These are phyloP conservation scores for Grapholita molesta DNA, from an alignment of 1,140 invertebrate genomes.

Conservation along the genomic window DNA sequence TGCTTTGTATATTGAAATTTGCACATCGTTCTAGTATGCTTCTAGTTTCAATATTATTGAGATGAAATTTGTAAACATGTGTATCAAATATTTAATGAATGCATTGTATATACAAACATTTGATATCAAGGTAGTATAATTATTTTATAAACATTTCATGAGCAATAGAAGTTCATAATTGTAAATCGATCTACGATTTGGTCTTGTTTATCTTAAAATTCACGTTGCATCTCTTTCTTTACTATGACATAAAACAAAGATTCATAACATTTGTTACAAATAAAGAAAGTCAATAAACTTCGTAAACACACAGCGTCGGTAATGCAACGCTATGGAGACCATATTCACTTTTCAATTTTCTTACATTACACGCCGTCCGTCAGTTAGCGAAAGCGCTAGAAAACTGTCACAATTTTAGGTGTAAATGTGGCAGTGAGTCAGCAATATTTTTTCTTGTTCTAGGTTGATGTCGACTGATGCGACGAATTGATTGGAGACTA, in stretches of 20 bases:
- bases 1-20: neutral
- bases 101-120: neutral
- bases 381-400: slow-evolving; percentile 2
- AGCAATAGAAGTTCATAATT: too few species aligned
- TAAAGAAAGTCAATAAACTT: neutral
- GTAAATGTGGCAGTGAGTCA: slow-evolving; percentile 14
- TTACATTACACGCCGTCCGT: neutral
- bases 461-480: neutral
- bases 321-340: neutral
- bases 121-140: neutral
- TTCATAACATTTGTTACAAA: neutral
- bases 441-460: neutral
- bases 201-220: too few species aligned
- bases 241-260: neutral
- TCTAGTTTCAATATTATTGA: neutral
- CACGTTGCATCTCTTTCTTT: neutral
- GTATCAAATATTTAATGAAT: neutral
- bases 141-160: too few species aligned
- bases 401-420: slow-evolving; percentile 11
- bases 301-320: neutral
- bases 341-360: slow-evolving; percentile 13
- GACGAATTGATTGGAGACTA: neutral
- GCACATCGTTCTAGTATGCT: neutral
- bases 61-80: neutral
- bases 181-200: too few species aligned